A percentile compares a stretch with the other conserved stretches of the same genome.
Conservation (phyloP, 2,888 invertebrate species). For the Parnassius orleans region DNA sequence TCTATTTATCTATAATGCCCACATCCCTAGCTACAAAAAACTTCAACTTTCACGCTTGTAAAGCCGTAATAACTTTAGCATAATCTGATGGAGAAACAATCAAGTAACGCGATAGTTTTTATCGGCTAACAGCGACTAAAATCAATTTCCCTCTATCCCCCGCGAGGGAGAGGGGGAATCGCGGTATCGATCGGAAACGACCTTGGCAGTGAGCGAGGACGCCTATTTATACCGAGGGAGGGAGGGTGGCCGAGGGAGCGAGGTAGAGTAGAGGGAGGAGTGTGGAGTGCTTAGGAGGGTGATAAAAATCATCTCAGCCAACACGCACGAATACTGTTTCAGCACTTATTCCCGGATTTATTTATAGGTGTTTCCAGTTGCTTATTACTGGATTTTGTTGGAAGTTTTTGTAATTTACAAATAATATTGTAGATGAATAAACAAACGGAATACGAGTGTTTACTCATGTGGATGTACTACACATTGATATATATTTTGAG, state of each 20-base stretch:
- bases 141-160: slow-evolving; percentile 14
- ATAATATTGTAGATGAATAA: too few relatives aligned
- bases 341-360: slow-evolving; percentile 3
- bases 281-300: slow-evolving; percentile 6
- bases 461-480: too few relatives aligned
- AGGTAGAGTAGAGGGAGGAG: slow-evolving; percentile 12
- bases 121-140: slow-evolving; percentile 18
- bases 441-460: too few relatives aligned
- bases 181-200: slow-evolving; percentile 50
- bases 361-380: slow-evolving; percentile 1
- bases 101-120: slow-evolving; percentile 14
- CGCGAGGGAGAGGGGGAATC: slow-evolving; percentile 1
- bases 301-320: slow-evolving; percentile 23
- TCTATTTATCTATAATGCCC: too few relatives aligned
- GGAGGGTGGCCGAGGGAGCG: slow-evolving; percentile 17
- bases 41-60: slow-evolving; percentile 5
- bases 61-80: slow-evolving; percentile 2
- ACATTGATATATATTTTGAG: too few relatives aligned
- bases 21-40: too few relatives aligned
- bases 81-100: slow-evolving; percentile 22
- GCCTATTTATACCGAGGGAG: slow-evolving; percentile 52
- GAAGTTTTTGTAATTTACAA: too few relatives aligned
- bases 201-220: slow-evolving; percentile 69
- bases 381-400: slow-evolving; percentile 3
- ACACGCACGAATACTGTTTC: slow-evolving; percentile 12